Evolutionary conservation across 2,113 vertebrate genomes (phyloP), one percentile per base, ranked within the genome.

Genomic region (Dicentrarchus labrax): DNA sequence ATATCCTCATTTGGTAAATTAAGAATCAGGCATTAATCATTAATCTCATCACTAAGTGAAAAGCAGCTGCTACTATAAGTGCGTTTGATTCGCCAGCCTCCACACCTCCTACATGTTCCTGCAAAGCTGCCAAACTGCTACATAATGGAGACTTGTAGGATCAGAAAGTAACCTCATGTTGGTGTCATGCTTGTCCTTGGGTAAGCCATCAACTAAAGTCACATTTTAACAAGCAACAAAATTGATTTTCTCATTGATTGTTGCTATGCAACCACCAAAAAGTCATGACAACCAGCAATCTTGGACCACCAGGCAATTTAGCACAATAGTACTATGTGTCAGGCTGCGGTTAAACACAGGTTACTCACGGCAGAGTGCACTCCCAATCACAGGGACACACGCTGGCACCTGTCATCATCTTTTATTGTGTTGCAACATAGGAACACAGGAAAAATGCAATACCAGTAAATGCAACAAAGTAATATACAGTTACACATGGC

Each of bases 1-100:
- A 48, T 10, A 50, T 70, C 11, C 43, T 77, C 30, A 56, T 86
- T 71, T 81, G 60, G 39, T 80, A 72, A 84, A 84, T 86, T 72
- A 79, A 71, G 65, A 78, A 73, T 80, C 71, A 77, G 60, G 53
- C 69, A 80, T 89, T 79, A 81, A 87, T 85, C 81, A 88, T 71
- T 53, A 45, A 67, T 68, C 65, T 78, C 39, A 61, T 75, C 36
- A 48, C 62, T 43, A 54, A 86, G 73, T 72, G 82, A 80, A 83
- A 86, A 91, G 72, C 78, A 88, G 70, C 84, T 88, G 84, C 72
- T 78, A 21, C 53, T 74, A 67, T 69, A 64, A 66, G 41, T 81
- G 45, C 62, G 72, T 59, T 87, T 73, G 50, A 85, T 81, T 83
- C 66, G 30, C 43, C 73, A 76, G 62, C 61, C 54, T 75, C 80